Evolutionary conservation across 2,113 vertebrate genomes (phyloP).

Genomic region (Gracilinanus agilis): DNA sequence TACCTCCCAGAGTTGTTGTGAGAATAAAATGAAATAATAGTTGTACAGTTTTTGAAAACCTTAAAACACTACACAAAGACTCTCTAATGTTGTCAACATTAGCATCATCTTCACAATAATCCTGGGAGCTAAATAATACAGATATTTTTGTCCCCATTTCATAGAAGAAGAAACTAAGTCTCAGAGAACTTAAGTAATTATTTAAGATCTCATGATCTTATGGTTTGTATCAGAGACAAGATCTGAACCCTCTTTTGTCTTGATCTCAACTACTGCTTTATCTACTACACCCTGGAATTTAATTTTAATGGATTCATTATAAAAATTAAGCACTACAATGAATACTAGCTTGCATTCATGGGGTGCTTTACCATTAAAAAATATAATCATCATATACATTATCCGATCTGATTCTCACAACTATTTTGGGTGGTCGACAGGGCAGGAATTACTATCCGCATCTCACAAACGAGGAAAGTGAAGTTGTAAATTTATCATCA

Average conservation of each 20-base stretch:
- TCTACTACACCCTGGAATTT: neutral
- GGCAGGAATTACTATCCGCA: neutral
- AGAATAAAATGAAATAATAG: neutral
- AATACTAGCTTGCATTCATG: neutral
- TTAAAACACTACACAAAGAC: neutral
- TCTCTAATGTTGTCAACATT: neutral
- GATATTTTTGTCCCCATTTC: neutral
- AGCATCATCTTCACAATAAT: neutral
- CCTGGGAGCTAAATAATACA: neutral
- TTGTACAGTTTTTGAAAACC: neutral
- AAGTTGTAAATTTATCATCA: neutral
- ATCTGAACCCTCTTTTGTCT: neutral
- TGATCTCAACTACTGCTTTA: neutral
- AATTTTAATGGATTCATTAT: neutral
- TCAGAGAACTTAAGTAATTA: neutral
- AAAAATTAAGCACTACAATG: neutral
- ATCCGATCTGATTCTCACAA: neutral
- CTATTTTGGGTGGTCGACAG: neutral
- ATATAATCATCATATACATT: neutral
- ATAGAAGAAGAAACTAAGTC: neutral
- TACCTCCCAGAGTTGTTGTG: neutral
- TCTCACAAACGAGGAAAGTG: neutral
- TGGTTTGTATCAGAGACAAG: neutral
- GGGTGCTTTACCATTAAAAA: neutral
- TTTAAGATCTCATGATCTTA: neutral